Conservation (phyloP, 1,140 invertebrate species). For the Drosophila obscura region DNA sequence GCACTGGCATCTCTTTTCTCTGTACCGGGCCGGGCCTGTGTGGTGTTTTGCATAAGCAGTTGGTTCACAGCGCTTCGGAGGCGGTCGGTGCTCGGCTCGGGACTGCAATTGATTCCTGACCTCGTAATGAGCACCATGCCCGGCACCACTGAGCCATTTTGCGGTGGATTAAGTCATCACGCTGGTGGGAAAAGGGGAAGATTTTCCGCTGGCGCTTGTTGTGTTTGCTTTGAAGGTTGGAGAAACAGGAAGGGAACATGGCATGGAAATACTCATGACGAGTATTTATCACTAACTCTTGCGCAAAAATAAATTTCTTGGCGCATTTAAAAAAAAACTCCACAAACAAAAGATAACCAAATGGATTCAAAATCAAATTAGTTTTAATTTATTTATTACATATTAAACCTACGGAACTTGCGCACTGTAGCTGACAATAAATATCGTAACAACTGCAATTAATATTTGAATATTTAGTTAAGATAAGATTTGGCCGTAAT, state of each 20-base stretch:
- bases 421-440: no score
- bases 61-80: conserved; percentile 24
- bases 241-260: conserved; percentile 7
- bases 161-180: conserved; percentile 56
- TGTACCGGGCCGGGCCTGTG: background rate
- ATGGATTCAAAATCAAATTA: no score
- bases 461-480: no score
- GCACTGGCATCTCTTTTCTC: conserved; percentile 16
- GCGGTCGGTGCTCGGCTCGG: conserved; percentile 5
- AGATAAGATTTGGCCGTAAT: no score
- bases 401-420: no score
- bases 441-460: no score
- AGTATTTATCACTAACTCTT: background rate
- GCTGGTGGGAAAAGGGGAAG: conserved; percentile 4
- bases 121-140: conserved; percentile 46
- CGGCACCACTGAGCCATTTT: conserved; percentile 43
- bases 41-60: conserved; percentile 53
- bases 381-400: no score
- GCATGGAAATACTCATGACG: background rate
- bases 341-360: no score
- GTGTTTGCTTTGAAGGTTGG: conserved; percentile 28
- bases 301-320: background rate
- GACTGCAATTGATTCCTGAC: conserved; percentile 56
- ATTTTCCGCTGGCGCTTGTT: conserved; percentile 19
- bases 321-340: background rate